Conservation (phyloP, 2,797 vertebrate species). For the Halcyon badia region DNA sequence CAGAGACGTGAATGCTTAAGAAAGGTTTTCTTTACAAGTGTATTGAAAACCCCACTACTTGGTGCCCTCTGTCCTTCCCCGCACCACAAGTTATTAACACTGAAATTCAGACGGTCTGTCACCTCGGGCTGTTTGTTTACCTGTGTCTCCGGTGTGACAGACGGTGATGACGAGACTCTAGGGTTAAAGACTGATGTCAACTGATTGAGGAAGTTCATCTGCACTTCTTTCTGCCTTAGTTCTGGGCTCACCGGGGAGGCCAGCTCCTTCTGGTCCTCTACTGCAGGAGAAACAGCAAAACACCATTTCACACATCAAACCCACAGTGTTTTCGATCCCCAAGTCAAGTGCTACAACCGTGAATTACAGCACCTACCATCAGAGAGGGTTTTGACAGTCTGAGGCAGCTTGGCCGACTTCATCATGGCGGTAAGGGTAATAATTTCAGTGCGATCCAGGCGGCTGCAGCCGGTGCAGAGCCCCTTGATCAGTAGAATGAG, state of each 20-base stretch:
- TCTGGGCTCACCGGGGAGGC: conserved; percentile 93
- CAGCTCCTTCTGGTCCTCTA: conserved; percentile 97
- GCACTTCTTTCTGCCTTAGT: conserved; percentile 96
- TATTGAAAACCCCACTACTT: background rate
- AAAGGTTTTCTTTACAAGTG: background rate
- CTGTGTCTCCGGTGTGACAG: conserved; percentile 84
- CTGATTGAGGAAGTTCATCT: conserved; percentile 99
- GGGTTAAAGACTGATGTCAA: conserved; percentile 97
- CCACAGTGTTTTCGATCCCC: background rate
- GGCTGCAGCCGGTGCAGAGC: conserved; percentile 96
- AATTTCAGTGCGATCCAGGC: conserved; percentile 96
- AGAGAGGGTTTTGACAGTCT: conserved; percentile 97
- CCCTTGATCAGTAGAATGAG: conserved; percentile 99
- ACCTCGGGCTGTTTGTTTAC: conserved; percentile 58
- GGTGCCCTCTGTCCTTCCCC: background rate
- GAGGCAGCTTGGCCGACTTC: conserved; percentile 98
- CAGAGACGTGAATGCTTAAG: background rate
- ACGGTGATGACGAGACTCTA: conserved; percentile 85
- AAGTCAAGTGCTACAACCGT: background rate
- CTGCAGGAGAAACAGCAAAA: conserved; percentile 69
- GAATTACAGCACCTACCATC: conserved; percentile 84
- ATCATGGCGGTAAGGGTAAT: conserved; percentile 99
- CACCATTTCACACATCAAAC: background rate
- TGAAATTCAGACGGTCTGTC: background rate
- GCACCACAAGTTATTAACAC: fast-evolving